Percentiles rank a stretch among this genome's conserved stretches.
phyloP scores from a whole-genome alignment of 2,888 invertebrate genomes.

The Azorinus chamasolen region DNA sequence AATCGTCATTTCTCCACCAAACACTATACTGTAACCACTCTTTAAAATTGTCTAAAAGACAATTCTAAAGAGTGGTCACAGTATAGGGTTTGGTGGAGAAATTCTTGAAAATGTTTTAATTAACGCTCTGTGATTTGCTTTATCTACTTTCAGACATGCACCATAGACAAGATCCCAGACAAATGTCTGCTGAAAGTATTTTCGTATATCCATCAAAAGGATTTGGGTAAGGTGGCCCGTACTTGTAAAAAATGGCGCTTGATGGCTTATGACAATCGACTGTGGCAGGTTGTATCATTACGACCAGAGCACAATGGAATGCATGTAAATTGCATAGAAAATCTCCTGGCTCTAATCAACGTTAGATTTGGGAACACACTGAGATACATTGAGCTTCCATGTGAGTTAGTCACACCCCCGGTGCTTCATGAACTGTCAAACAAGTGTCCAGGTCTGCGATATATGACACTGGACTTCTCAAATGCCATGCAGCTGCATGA shows the following conservation, averaged over 20 bases:
- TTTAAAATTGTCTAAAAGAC: too few species aligned
- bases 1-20: too few species aligned
- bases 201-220: slow-evolving; percentile 96
- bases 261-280: slow-evolving; percentile 96
- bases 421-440: slow-evolving; percentile 98
- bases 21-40: too few species aligned
- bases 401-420: slow-evolving; percentile 98
- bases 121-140: background rate
- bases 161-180: slow-evolving; percentile 93
- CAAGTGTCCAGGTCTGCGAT: slow-evolving; percentile 88
- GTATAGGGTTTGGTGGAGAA: too few species aligned
- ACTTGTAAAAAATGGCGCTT: slow-evolving; percentile 98
- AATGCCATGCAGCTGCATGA: slow-evolving; percentile 97
- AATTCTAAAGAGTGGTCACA: too few species aligned
- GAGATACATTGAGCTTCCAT: slow-evolving; percentile 90
- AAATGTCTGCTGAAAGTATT: slow-evolving; percentile 98
- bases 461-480: slow-evolving; percentile 98
- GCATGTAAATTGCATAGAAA: slow-evolving; percentile 94
- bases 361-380: slow-evolving; percentile 87
- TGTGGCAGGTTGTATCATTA: slow-evolving; percentile 98
- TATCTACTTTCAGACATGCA: slow-evolving; percentile 73
- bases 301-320: slow-evolving; percentile 98
- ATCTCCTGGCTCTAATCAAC: slow-evolving; percentile 93
- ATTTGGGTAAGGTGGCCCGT: slow-evolving; percentile 95
- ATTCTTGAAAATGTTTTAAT: too few species aligned